Evolutionary conservation across 2,797 vertebrate species (phyloP), one percentile per base, ranked within the genome.

Genomic region (Caiman crocodilus): DNA sequence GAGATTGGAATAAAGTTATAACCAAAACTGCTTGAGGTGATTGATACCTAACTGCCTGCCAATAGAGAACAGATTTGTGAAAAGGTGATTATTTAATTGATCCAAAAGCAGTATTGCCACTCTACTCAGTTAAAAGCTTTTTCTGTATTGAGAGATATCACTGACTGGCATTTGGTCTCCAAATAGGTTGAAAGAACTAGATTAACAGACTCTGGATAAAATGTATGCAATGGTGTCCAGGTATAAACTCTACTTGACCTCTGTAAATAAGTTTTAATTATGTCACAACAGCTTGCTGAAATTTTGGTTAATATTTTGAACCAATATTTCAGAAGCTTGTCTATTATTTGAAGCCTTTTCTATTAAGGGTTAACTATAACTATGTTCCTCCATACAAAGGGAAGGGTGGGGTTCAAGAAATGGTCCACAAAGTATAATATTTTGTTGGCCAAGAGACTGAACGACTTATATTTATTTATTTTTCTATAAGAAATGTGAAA

Each of bases 151-250:
- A 35, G 14, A 57, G 64, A 55, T 17, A 30, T 12, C 32, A 11
- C 32, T 17, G 4, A 84, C 23, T 1, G 2, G 64, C 13, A 15
- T 57, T 64, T 50, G n/a, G 73, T n/a, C 8, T 57, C 50, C 75
- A 42, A 58, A 14, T 77, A 65, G 42, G 26, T 20, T 57, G 50
- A n/a, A 56, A 86, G 73, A 23, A 26, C 2, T 50, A 50, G 60
- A 30, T 60, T 0, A 0, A 21, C 13, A 15, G 15, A 8, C 56
- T 81, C 79, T 50, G 26, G 64, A 56, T 0, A 0, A 69, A n/a
- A 8, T 2, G 50, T 30, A 5, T 57, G 20, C 74, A 80, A 35
- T 11, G 26, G 35, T 23, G 78, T 60, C 58, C 20, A 77, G n/a
- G 28, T 81, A 13, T 86, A 65, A 58, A 9, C 11, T 35, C 76